A percentile compares a stretch with the other conserved stretches of the same genome.
phyloP scores from a whole-genome alignment of 2,888 invertebrate species.

The Ormyrus nitidulus region DNA sequence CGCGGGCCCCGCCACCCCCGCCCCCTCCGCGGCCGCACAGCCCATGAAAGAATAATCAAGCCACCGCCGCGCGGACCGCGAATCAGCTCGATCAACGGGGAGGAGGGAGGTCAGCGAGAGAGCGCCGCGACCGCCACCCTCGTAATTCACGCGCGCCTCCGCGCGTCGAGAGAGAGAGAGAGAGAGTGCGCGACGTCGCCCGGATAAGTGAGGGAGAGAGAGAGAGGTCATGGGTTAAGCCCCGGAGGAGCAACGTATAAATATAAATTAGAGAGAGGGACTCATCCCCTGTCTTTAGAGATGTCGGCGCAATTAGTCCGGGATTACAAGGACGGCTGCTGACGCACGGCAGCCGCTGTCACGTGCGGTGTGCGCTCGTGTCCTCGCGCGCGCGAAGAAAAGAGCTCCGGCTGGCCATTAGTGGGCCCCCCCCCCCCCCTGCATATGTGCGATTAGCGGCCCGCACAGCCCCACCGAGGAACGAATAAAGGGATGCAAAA shows the following conservation, averaged over 20 bases:
- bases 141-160: constrained; percentile 13
- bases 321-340: constrained; percentile 58
- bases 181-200: too few species aligned
- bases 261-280: not conserved
- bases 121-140: not conserved
- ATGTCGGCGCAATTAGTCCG: constrained; percentile 62
- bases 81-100: constrained; percentile 21
- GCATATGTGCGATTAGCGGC: too few species aligned
- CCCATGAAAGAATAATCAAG: constrained; percentile 33
- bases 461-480: not conserved
- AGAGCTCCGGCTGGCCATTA: too few species aligned
- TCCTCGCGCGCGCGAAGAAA: not conserved
- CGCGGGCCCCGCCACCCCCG: not conserved
- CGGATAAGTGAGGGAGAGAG: too few species aligned
- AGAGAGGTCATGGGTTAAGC: too few species aligned
- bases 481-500: constrained; percentile 57
- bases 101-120: too few species aligned
- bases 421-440: too few species aligned
- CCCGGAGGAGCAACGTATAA: not conserved
- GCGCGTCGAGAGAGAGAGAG: not conserved
- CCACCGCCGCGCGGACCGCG: not conserved
- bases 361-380: not conserved
- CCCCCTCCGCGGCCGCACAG: not conserved
- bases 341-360: not conserved
- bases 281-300: constrained; percentile 1